Evolutionary conservation across 2,113 vertebrate genomes (phyloP), one percentile per base, ranked within the genome.

Genomic region (Pygoscelis adeliae): DNA sequence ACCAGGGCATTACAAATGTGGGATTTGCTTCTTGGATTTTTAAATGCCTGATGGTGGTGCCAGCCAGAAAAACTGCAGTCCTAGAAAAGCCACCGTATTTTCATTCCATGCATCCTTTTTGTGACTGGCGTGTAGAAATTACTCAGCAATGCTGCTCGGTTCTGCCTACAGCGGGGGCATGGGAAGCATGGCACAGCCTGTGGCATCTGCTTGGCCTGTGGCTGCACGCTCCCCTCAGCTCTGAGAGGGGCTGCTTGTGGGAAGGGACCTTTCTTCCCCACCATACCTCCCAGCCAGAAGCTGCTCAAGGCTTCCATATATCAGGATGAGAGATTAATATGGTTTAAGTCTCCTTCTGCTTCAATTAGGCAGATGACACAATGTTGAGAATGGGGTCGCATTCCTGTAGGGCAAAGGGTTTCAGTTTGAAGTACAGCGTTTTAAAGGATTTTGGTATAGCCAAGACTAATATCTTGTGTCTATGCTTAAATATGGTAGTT

Each of bases 391-490:
- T 79, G 1, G 1, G 77, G 89, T 67, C 0, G 1, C 42, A 4
- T 69, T 93, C 73, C 78, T 7, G 6, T 52, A 58, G 42, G 70
- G 73, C 70, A 38, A 61, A 87, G 83, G 27, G 36, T 69, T 96
- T 73, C 80, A 59, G 49, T 72, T 63, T 84, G 46, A 59, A 76
- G 89, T 73, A 85, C 65, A 77, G 69, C 11, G 70, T 89, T 95
- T 93, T 71, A 74, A 63, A 87, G 67, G 87, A 96, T 97, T 97
- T 95, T 71, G 95, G 88, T 93, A 66, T 26, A 92, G 89, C 71
- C 77, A 53, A 89, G 70, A 69, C 79, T 95, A 92, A 50, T 73
- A 96, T 47, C 65, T 91, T 93, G 29, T 90, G 76, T 91, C 96
- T 94, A 84, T 27, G 49, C 79, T 93, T 96, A 96, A 93, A 84